Percentiles rank a stretch among this genome's conserved stretches.
phyloP scores from a whole-genome alignment of 1,140 invertebrate species.

The Bombus terrestris region DNA sequence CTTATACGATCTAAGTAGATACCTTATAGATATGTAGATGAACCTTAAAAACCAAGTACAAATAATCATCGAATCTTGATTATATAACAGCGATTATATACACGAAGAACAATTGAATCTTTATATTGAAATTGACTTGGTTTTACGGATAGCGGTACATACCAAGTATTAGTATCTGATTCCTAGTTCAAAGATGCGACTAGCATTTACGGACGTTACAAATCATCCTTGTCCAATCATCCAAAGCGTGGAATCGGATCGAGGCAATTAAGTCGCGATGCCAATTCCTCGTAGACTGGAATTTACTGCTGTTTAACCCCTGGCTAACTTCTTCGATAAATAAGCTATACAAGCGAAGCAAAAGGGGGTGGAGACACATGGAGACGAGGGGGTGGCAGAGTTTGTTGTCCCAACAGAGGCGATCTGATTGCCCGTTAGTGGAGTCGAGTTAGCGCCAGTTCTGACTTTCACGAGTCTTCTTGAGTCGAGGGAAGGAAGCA shows the following conservation, averaged over 20 bases:
- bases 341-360: conserved; percentile 75
- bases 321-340: conserved; percentile 79
- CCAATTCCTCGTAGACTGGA: conserved; percentile 66
- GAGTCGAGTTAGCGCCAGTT: conserved; percentile 74
- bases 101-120: background rate
- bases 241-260: conserved; percentile 56
- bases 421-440: conserved; percentile 80
- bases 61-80: background rate
- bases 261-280: conserved; percentile 77
- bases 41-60: background rate
- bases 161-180: background rate
- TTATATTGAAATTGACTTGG: background rate
- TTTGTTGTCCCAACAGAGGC: conserved; percentile 79
- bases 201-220: background rate
- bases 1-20: too few relatives aligned
- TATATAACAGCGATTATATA: too few relatives aligned
- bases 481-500: conserved; percentile 45
- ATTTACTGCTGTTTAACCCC: conserved; percentile 81
- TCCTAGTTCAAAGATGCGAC: background rate
- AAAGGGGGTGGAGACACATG: conserved; percentile 35
- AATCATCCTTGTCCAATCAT: conserved; percentile 77
- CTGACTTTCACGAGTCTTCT: conserved; percentile 69
- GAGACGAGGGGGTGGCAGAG: conserved; percentile 34
- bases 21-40: too few relatives aligned
- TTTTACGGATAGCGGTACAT: too few relatives aligned